Evolutionary conservation across 2,113 vertebrate species (phyloP).

Genomic region (Zapornia atra): DNA sequence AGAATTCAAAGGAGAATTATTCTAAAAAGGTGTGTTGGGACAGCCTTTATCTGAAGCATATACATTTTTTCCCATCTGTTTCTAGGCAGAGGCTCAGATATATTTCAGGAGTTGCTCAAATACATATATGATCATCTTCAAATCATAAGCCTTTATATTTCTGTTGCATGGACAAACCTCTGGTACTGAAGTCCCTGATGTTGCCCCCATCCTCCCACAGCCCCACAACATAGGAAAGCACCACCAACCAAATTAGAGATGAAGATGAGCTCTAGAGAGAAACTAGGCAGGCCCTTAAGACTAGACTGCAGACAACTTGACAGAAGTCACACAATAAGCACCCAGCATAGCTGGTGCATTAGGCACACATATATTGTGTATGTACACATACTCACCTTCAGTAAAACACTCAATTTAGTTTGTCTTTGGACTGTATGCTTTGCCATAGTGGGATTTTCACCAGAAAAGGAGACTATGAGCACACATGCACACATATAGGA

Average conservation of each 20-base stretch:
- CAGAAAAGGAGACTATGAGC: background rate
- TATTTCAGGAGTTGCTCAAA: background rate
- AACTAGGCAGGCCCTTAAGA: background rate
- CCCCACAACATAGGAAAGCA: background rate
- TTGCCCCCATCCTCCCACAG: background rate
- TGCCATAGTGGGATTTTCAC: background rate
- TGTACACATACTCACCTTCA: background rate
- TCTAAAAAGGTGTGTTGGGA: background rate
- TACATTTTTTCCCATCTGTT: background rate
- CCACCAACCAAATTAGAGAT: background rate
- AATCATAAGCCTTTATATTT: background rate
- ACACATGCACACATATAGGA: background rate
- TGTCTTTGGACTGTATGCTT: background rate
- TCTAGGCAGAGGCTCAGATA: background rate
- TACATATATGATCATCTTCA: background rate
- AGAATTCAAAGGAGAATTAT: background rate
- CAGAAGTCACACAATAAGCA: background rate
- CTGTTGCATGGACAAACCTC: background rate
- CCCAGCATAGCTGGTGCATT: background rate
- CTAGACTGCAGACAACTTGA: background rate
- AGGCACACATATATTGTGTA: accelerated
- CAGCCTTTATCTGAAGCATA: background rate
- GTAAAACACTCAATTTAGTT: background rate
- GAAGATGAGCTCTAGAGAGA: background rate
- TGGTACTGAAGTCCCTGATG: background rate